A percentile compares a stretch with the other conserved stretches of the same genome.
phyloP scores from a whole-genome alignment of 1,140 invertebrate species.

The Pinna nobilis region DNA sequence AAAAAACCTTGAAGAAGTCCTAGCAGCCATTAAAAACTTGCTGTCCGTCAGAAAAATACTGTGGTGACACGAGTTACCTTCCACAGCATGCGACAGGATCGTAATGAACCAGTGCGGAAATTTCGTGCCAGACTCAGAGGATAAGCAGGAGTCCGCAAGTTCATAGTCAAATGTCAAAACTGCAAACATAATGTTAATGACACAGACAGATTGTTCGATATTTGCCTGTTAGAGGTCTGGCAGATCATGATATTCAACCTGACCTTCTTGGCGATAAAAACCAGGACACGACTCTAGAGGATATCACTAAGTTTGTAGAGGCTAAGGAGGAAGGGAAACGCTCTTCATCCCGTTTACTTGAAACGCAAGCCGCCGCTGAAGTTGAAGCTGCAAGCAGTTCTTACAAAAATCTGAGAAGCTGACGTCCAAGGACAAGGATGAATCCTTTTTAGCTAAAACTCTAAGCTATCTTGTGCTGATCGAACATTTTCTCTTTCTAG shows the following conservation, averaged over 20 bases:
- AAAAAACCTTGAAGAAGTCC: no score
- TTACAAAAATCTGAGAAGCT: not conserved
- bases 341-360: conserved; percentile 27
- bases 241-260: conserved; percentile 33
- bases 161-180: conserved; percentile 25
- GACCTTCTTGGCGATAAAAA: no score
- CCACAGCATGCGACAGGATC: no score
- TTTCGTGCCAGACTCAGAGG: conserved; percentile 39
- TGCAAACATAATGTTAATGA: conserved; percentile 36
- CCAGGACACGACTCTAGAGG: no score
- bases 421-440: not conserved
- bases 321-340: no score
- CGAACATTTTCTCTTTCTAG: no score
- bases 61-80: conserved; percentile 45
- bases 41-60: conserved; percentile 48
- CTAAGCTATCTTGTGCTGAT: no score
- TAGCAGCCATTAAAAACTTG: no score
- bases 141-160: conserved; percentile 44
- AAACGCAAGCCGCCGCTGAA: not conserved
- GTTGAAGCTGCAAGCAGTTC: conserved; percentile 9
- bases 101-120: conserved; percentile 37
- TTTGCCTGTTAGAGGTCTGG: no score
- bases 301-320: conserved; percentile 21
- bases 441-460: conserved; percentile 8
- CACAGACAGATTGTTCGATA: conserved; percentile 36